phyloP scores from a whole-genome alignment of 2,888 invertebrate genomes.

The Andrena marginata region DNA sequence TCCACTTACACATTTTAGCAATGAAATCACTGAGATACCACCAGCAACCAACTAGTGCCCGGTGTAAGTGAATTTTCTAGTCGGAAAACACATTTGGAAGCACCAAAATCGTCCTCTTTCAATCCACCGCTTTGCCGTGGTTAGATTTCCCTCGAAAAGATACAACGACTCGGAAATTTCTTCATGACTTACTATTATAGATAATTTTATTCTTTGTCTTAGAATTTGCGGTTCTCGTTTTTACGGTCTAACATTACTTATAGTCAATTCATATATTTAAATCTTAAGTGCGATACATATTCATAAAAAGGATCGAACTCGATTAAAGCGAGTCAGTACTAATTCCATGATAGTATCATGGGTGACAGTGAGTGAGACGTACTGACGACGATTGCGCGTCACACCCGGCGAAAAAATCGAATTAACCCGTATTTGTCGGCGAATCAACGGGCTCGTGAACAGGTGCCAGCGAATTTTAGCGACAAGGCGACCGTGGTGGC shows the following conservation, averaged over 20 bases:
- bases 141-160: not conserved
- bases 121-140: not conserved
- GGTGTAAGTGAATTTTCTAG: not conserved
- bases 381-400: not conserved
- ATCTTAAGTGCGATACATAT: too few relatives aligned
- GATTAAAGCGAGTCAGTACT: not conserved
- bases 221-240: too few relatives aligned
- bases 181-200: too few relatives aligned
- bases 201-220: too few relatives aligned
- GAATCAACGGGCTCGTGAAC: not conserved
- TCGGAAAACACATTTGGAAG: not conserved
- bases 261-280: too few relatives aligned
- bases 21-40: not conserved
- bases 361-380: not conserved
- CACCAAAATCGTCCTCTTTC: not conserved
- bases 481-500: not conserved
- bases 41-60: not conserved
- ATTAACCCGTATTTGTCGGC: slow-evolving; percentile 1
- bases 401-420: slow-evolving; percentile 5
- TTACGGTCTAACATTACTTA: too few relatives aligned
- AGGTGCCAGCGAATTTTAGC: slow-evolving; percentile 7
- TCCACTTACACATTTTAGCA: slow-evolving; percentile 1
- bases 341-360: not conserved
- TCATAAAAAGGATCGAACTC: too few relatives aligned
- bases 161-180: too few relatives aligned